Conservation (phyloP, 2,797 vertebrate species). For the Clarias fuscus region DNA sequence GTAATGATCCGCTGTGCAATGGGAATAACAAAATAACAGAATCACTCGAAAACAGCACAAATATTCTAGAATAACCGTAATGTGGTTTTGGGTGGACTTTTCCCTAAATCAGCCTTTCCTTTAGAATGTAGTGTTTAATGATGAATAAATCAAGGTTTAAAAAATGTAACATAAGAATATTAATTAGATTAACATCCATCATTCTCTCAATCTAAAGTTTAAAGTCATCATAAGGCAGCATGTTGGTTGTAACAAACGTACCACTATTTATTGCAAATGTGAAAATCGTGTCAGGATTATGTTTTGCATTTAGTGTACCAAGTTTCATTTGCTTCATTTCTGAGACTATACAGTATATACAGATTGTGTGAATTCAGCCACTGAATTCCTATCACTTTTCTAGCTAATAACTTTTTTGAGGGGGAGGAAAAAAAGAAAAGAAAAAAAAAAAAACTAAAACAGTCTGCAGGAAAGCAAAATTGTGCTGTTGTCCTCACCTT, state of each 20-base stretch:
- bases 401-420: neutral
- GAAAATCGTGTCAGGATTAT: neutral
- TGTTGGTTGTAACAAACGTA: neutral
- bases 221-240: neutral
- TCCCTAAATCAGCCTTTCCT: neutral
- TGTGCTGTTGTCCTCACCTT: conserved; percentile 67
- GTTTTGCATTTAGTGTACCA: neutral
- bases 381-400: neutral
- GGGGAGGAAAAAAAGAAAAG: too few species aligned
- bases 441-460: neutral
- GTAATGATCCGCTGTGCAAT: neutral
- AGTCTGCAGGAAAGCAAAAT: neutral
- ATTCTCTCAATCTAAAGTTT: neutral
- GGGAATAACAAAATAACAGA: neutral
- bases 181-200: neutral
- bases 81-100: neutral
- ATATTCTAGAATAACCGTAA: neutral
- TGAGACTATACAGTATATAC: neutral
- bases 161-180: neutral
- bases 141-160: neutral
- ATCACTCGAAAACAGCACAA: neutral
- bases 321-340: neutral
- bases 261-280: neutral
- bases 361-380: neutral
- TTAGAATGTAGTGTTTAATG: neutral